Base-by-base conservation (phyloP, 2,888 invertebrate species). In the Drosophila niveifrons region DNA sequence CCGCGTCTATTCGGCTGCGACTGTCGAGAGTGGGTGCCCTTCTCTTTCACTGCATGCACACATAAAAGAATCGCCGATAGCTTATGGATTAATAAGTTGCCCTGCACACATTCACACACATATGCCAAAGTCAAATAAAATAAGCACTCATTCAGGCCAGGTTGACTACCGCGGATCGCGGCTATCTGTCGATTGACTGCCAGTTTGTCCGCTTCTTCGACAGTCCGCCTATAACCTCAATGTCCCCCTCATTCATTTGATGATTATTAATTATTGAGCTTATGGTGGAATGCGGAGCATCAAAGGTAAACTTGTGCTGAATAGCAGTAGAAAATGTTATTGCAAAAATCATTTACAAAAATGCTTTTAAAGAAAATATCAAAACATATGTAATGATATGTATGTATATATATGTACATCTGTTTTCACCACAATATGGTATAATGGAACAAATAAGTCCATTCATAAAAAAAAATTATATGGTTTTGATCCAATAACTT, bases 41-140 rank as follows among this genome's bases (percentile, higher is more conserved):
- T 63, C 52, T 36, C 52, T 46, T 65, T 58, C 52, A 44, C 59
- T 53, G 56, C 44, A 51, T 53, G 31, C 31, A 34, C 58, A 58
- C 51, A 76, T 69, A 71, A 88, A 85, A 64, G 75, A 72, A 78
- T 84, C 68, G 73, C 66, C 68, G 72, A 80, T 84, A 72, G 72
- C 79, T 78, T 76, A 75, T 78, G 79, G 88, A 81, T 81, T 87
- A 89, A 87, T 81, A 87, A 89, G 75, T 84, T 75, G 67, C 56
- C 58, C 56, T 36, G 67, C 36, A 66, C 70, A 77, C 23, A 23
- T 23, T 1, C 23, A 23, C 36, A 66, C 70, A 77, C 66, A 73
- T 76, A 68, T 73, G 63, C 59, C 78, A 78, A 36, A 80, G 81
- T 74, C 57, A 62, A 47, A 78, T 70, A 63, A 61, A 72, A 77